These are phyloP conservation scores for Pelmatolapia mariae DNA, from an alignment of 2,113 vertebrate species.

Conservation along the genomic window DNA sequence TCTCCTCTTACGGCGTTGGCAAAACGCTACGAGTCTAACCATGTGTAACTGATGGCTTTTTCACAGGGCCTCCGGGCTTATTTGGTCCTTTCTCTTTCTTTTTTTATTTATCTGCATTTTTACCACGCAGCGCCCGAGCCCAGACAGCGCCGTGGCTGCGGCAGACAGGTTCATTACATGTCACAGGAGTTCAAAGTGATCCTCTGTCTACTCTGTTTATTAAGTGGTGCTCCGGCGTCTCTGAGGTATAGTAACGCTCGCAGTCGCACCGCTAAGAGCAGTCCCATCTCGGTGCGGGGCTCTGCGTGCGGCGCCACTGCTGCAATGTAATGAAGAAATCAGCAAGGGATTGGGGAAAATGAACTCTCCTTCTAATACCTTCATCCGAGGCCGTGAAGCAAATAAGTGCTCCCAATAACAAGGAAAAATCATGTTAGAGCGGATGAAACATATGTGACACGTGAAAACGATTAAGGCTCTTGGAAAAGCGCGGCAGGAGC, in stretches of 20 bases:
- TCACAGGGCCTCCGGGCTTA: conserved; percentile 43
- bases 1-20: conserved; percentile 54
- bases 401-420: conserved; percentile 61
- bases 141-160: conserved; percentile 16
- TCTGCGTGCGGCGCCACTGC: conserved; percentile 1
- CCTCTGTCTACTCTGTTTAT: conserved; percentile 67
- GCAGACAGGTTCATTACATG: conserved; percentile 64
- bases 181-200: conserved; percentile 67
- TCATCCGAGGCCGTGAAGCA: conserved; percentile 43
- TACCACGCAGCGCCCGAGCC: background rate
- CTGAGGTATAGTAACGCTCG: conserved; percentile 42
- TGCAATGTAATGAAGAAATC: conserved; percentile 66
- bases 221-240: conserved; percentile 59
- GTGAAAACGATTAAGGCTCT: conserved; percentile 52
- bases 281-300: background rate
- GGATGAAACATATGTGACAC: conserved; percentile 59
- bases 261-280: conserved; percentile 24
- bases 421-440: conserved; percentile 64
- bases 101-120: conserved; percentile 36
- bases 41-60: conserved; percentile 65
- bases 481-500: background rate
- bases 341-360: conserved; percentile 63
- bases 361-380: conserved; percentile 64
- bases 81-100: conserved; percentile 25
- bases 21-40: conserved; percentile 39